A percentile compares a stretch with the other conserved stretches of the same genome.
These are phyloP conservation scores for Pachyramphus minor DNA, from an alignment of 2,113 vertebrate genomes.

Conservation along the genomic window DNA sequence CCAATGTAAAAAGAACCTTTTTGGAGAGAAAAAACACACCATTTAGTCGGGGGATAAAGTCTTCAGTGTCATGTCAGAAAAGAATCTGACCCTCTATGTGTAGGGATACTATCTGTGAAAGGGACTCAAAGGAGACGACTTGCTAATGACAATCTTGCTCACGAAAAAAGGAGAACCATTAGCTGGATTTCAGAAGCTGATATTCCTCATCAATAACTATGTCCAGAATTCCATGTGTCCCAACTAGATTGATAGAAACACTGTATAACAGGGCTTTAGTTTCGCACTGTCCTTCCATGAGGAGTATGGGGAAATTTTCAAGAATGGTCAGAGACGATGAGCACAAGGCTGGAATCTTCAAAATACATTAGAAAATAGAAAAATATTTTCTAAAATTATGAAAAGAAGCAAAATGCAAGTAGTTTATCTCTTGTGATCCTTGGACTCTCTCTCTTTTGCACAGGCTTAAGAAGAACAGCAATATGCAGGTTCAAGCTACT, in stretches of 20 bases:
- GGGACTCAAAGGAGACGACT: background rate
- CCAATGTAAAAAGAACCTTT: background rate
- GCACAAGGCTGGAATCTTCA: background rate
- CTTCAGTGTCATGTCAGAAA: background rate
- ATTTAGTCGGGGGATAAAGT: background rate
- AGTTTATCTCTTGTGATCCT: background rate
- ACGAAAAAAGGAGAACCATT: background rate
- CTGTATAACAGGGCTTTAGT: background rate
- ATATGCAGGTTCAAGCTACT: background rate
- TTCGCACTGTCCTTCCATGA: background rate
- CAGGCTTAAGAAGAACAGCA: background rate
- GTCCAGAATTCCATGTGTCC: background rate
- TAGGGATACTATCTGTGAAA: background rate
- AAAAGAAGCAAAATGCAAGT: background rate
- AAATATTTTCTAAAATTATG: background rate
- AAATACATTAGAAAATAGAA: background rate
- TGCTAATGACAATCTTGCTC: background rate
- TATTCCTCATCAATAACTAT: background rate
- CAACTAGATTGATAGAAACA: background rate
- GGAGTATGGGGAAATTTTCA: background rate
- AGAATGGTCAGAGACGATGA: background rate
- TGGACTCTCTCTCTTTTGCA: background rate
- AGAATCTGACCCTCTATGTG: rapidly evolving
- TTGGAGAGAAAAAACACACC: background rate
- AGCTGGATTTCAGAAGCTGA: background rate